Evolutionary conservation across 1,140 invertebrate species (phyloP).

Genomic region (Procambarus virginalis): DNA sequence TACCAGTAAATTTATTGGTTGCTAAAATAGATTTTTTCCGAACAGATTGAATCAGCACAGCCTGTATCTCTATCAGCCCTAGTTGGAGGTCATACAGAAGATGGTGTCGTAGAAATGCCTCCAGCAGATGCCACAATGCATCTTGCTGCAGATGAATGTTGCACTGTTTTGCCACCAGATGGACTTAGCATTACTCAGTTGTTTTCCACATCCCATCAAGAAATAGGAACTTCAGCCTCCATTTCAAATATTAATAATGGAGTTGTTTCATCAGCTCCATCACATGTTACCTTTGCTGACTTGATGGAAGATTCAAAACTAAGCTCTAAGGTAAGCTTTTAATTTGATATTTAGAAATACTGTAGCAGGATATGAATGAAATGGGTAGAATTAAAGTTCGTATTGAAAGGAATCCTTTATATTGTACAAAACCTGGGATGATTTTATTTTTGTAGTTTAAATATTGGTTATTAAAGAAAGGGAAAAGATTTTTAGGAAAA

Average conservation of each 20-base stretch:
- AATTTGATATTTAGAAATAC: background rate
- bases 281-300: slow-evolving; percentile 17
- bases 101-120: slow-evolving; percentile 38
- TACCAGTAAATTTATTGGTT: no score
- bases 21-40: background rate
- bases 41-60: slow-evolving; percentile 46
- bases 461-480: no score
- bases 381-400: no score
- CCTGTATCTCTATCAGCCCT: slow-evolving; percentile 13
- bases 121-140: slow-evolving; percentile 54
- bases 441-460: no score
- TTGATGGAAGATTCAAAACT: slow-evolving; percentile 41
- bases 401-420: no score
- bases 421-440: no score
- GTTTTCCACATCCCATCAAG: slow-evolving; percentile 5
- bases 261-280: slow-evolving; percentile 9
- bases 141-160: slow-evolving; percentile 42
- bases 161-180: slow-evolving; percentile 32
- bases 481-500: no score
- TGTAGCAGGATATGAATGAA: background rate
- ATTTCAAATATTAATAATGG: background rate
- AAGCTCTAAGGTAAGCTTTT: slow-evolving; percentile 36
- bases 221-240: background rate
- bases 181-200: slow-evolving; percentile 48
- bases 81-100: slow-evolving; percentile 22